Evolutionary conservation across 2,797 vertebrate species (phyloP), one percentile per base, ranked within the genome.

Genomic region (Mus minutoides): DNA sequence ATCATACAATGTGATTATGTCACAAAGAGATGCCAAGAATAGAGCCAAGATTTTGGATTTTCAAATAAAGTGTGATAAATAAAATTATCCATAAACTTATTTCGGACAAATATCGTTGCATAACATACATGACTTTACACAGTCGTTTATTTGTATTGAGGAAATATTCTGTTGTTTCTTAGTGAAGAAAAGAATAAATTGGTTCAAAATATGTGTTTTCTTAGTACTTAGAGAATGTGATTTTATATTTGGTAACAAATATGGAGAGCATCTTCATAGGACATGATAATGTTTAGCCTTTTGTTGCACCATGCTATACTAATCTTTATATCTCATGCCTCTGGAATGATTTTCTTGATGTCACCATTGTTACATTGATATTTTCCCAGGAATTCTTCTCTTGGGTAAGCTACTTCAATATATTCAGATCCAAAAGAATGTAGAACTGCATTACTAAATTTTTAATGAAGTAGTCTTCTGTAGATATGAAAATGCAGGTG

Each of bases 381-480:
- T 69, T 73, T 71, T 67, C 24, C 54, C 17, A 92, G 58, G 2
- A 91, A 94, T 88, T 94, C 17, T 95, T 93, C 6, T 60, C 3
- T 94, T 95, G 7, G 80, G 31, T 83, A 94, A 89, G 16, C 29
- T 52, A 34, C 79, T 92, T 85, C 78, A 95, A 93, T 79, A 62
- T 95, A 91, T 88, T 85, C 84, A 83, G 37, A 92, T 86, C 16
- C 82, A 93, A 88, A 92, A 90, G 37, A 77, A 71, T 43, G 91
- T 93, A 96, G 94, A 95, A 64, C 85, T 77, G 24, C 49, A 69
- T 54, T 49, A 60, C 64, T 95, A 95, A 92, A 93, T 96, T 95
- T 95, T 95, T 97, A 96, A 97, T 91, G 71, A 80, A 31, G 4
- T 14, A 67, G n/a, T n/a, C 49, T 96, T 95, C 60, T 92, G 43